Evolutionary conservation across 2,113 vertebrate species (phyloP).

Genomic region (Mobula hypostoma): DNA sequence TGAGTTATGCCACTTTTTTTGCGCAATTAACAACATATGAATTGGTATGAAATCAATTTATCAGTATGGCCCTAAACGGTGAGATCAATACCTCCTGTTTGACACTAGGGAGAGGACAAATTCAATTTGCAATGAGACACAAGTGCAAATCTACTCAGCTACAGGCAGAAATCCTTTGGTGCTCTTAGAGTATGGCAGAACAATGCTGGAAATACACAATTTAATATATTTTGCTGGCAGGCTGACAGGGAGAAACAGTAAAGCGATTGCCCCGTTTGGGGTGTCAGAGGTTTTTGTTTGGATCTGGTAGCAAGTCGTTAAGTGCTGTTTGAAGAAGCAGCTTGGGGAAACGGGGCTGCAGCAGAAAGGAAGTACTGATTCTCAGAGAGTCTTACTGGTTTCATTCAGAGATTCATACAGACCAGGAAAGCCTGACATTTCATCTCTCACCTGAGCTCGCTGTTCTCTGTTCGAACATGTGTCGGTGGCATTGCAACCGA

Average conservation of each 20-base stretch:
- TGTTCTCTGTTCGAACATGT: background rate
- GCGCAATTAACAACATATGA: background rate
- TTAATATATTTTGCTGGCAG: background rate
- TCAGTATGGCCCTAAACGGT: background rate
- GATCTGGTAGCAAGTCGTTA: background rate
- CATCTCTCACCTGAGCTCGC: background rate
- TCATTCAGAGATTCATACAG: background rate
- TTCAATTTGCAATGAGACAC: constrained; percentile 7
- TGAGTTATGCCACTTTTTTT: background rate
- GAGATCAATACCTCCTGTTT: constrained; percentile 14
- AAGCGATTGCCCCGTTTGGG: background rate
- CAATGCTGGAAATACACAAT: background rate
- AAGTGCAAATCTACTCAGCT: constrained; percentile 22
- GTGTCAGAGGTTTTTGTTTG: background rate
- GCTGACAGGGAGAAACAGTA: background rate
- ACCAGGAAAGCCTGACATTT: background rate
- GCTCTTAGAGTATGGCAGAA: background rate
- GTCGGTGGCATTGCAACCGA: background rate
- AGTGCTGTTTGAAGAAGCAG: background rate
- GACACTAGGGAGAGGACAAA: background rate
- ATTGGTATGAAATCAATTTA: background rate
- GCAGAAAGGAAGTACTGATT: background rate
- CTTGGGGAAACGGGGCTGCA: background rate
- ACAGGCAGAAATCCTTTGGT: constrained; percentile 18
- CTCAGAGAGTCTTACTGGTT: background rate